Evolutionary conservation across 2,113 vertebrate genomes (phyloP).

Genomic region (Anser cygnoides): DNA sequence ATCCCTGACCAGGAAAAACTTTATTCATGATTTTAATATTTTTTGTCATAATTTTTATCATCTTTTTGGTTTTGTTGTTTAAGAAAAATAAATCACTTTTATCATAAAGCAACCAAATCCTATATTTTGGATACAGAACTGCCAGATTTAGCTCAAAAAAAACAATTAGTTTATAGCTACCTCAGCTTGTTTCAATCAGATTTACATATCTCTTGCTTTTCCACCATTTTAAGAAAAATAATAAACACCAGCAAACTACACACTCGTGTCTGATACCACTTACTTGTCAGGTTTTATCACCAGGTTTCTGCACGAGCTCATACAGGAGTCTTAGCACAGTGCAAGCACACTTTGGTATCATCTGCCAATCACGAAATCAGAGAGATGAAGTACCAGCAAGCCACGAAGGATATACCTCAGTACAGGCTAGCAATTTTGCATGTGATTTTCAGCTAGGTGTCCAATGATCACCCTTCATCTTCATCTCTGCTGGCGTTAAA

Average conservation of each 20-base stretch:
- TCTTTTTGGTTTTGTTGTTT: background rate
- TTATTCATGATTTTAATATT: constrained; percentile 4
- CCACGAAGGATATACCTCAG: background rate
- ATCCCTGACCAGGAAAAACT: background rate
- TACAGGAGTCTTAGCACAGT: background rate
- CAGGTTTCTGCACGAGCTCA: background rate
- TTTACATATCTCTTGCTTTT: background rate
- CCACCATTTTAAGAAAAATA: background rate
- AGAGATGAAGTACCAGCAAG: background rate
- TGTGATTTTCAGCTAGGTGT: background rate
- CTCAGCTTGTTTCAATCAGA: background rate
- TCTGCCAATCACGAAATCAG: background rate
- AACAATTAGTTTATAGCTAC: background rate
- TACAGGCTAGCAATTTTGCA: background rate
- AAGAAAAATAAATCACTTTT: constrained; percentile 36
- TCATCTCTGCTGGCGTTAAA: background rate
- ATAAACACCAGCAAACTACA: background rate
- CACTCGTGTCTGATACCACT: background rate
- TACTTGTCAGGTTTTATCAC: background rate
- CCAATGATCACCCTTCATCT: background rate
- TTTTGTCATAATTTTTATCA: constrained; percentile 8
- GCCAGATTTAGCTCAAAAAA: background rate
- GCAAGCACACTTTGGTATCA: background rate
- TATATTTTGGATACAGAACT: background rate
- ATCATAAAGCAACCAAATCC: constrained; percentile 1